Percentiles rank a stretch among this genome's conserved stretches.
These are phyloP conservation scores for Choristoneura rosaceana DNA, from an alignment of 2,888 invertebrate genomes.

Conservation along the genomic window DNA sequence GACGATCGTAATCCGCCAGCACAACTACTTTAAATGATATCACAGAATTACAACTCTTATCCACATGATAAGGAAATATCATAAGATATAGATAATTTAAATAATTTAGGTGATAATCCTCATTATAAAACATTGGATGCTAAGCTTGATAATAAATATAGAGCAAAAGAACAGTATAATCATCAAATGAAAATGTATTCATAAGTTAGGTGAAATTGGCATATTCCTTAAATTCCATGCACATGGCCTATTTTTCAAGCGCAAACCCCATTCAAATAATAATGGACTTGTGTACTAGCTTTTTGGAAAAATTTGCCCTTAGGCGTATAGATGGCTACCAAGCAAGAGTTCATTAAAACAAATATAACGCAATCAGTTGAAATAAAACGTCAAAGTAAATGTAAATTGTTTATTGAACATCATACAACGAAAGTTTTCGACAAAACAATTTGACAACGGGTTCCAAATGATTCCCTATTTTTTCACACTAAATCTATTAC, in stretches of 20 bases:
- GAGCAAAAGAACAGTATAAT: slow-evolving; percentile 32
- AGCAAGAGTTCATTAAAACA: background rate
- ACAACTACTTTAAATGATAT: slow-evolving; percentile 65
- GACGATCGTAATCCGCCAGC: slow-evolving; percentile 67
- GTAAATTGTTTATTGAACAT: slow-evolving; percentile 73
- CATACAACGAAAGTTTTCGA: slow-evolving; percentile 61
- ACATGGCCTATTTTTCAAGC: too few species aligned
- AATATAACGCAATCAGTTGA: slow-evolving; percentile 37
- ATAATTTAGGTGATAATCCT: slow-evolving; percentile 53
- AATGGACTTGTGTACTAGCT: too few species aligned
- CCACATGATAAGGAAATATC: slow-evolving; percentile 71
- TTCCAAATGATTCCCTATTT: slow-evolving; percentile 34
- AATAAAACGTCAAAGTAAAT: slow-evolving; percentile 46
- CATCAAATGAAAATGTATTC: background rate
- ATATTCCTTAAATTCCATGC: background rate
- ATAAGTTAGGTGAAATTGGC: background rate
- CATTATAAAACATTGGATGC: slow-evolving; percentile 36
- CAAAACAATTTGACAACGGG: slow-evolving; percentile 23
- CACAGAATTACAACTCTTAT: slow-evolving; percentile 66
- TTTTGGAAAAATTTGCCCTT: too few species aligned
- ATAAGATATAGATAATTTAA: slow-evolving; percentile 63
- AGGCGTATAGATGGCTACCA: background rate
- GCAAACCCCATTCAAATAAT: too few species aligned
- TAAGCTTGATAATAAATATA: slow-evolving; percentile 60
- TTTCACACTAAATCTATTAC: slow-evolving; percentile 33